Percentiles rank a stretch among this genome's conserved stretches.
phyloP scores from a whole-genome alignment of 2,888 invertebrate species.

The Sclerodermus sp. region DNA sequence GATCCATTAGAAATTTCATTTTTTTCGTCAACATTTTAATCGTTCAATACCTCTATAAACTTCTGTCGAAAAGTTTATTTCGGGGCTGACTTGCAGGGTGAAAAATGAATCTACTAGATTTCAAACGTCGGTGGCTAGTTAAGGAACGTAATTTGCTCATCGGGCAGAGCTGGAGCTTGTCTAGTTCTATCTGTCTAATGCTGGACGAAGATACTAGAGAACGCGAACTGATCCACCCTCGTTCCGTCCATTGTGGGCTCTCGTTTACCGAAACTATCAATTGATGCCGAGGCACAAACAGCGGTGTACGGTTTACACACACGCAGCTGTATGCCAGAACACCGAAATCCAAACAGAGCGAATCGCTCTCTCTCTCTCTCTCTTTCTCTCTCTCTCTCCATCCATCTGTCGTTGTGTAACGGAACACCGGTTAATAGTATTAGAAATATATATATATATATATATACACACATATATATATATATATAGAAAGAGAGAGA shows the following conservation, averaged over 20 bases:
- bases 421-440: constrained; percentile 57
- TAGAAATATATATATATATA: constrained; percentile 48
- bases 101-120: too few relatives aligned
- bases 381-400: constrained; percentile 18
- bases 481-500: too few relatives aligned
- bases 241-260: constrained; percentile 13
- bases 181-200: too few relatives aligned
- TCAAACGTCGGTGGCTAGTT: too few relatives aligned
- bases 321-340: constrained; percentile 20
- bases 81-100: too few relatives aligned
- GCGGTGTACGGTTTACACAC: constrained; percentile 26
- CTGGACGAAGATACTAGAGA: too few relatives aligned
- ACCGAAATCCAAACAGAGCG: constrained; percentile 27
- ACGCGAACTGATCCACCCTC: neutral
- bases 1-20: too few relatives aligned
- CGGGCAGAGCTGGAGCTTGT: too few relatives aligned
- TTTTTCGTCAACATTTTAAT: too few relatives aligned
- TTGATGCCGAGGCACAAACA: constrained; percentile 41
- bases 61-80: too few relatives aligned
- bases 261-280: constrained; percentile 51
- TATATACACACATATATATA: constrained; percentile 9
- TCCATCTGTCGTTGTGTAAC: constrained; percentile 57
- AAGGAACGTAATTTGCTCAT: too few relatives aligned
- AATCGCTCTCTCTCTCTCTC: constrained; percentile 11
- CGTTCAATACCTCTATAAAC: too few relatives aligned